phyloP scores from a whole-genome alignment of 2,888 invertebrate species.

The Eristalis pertinax region DNA sequence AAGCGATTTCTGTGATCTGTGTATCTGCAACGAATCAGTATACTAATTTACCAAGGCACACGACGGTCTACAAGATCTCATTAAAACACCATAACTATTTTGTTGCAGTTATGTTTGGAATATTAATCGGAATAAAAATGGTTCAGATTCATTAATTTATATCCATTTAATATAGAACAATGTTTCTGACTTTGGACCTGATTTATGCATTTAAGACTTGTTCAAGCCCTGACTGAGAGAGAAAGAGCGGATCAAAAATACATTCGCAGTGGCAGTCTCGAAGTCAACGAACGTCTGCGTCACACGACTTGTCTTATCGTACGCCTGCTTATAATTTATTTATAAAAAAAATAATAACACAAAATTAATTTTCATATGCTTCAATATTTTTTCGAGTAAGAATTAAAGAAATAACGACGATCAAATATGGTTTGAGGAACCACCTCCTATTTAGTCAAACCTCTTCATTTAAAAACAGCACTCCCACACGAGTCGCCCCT shows the following conservation, averaged over 20 bases:
- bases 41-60: too few species aligned
- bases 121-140: background rate
- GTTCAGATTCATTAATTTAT: too few species aligned
- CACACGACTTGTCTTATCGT: background rate
- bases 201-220: background rate
- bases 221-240: background rate
- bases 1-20: too few species aligned
- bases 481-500: background rate
- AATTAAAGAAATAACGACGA: background rate
- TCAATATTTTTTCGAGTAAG: background rate
- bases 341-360: too few species aligned
- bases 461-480: background rate
- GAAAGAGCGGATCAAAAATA: background rate
- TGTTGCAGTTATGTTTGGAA: too few species aligned
- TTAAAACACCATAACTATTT: too few species aligned
- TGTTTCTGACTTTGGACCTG: background rate
- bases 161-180: background rate
- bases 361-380: background rate
- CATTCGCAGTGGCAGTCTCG: background rate
- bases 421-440: background rate
- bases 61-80: too few species aligned
- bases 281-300: background rate
- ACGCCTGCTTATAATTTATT: too few species aligned
- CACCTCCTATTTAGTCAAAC: background rate
- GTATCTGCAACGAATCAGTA: too few species aligned